phyloP scores from a whole-genome alignment of 2,113 vertebrate species.

The Periophthalmus modestus region DNA sequence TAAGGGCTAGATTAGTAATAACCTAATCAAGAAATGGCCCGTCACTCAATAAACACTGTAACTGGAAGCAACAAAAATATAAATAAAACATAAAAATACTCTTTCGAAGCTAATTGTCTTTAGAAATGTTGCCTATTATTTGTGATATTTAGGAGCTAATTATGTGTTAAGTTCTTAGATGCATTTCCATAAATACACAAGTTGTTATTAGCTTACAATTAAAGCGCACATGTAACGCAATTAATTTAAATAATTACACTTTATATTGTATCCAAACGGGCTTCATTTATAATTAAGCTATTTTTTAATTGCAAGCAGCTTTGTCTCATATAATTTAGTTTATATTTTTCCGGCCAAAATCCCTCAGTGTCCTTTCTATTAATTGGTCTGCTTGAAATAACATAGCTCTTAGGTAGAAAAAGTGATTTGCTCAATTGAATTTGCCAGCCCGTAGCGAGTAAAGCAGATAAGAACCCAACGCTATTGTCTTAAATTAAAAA shows the following conservation, averaged over 20 bases:
- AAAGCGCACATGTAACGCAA: constrained; percentile 42
- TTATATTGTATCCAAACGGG: constrained; percentile 30
- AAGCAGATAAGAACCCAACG: constrained; percentile 68
- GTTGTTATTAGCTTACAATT: constrained; percentile 46
- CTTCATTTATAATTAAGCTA: constrained; percentile 32
- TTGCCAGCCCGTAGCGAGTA: constrained; percentile 56
- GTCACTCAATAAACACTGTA: constrained; percentile 55
- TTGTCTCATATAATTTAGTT: constrained; percentile 29
- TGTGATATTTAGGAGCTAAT: constrained; percentile 53
- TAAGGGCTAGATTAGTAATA: constrained; percentile 67
- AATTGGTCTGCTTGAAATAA: constrained; percentile 65
- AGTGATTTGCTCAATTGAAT: constrained; percentile 77
- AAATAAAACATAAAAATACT: constrained; percentile 15
- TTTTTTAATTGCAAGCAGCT: constrained; percentile 22
- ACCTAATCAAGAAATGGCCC: constrained; percentile 65
- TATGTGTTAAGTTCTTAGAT: constrained; percentile 28
- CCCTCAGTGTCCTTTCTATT: constrained; percentile 44
- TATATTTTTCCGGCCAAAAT: constrained; percentile 29
- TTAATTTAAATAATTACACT: constrained; percentile 56
- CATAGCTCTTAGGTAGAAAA: constrained; percentile 71
- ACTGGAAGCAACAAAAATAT: constrained; percentile 19
- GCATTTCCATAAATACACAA: constrained; percentile 25
- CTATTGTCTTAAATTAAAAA: constrained; percentile 79
- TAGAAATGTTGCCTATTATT: constrained; percentile 47
- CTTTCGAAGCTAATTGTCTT: constrained; percentile 35